Evolutionary conservation across 2,888 invertebrate species (phyloP), one percentile per base, ranked within the genome.

Genomic region (Cephus pygmeus): DNA sequence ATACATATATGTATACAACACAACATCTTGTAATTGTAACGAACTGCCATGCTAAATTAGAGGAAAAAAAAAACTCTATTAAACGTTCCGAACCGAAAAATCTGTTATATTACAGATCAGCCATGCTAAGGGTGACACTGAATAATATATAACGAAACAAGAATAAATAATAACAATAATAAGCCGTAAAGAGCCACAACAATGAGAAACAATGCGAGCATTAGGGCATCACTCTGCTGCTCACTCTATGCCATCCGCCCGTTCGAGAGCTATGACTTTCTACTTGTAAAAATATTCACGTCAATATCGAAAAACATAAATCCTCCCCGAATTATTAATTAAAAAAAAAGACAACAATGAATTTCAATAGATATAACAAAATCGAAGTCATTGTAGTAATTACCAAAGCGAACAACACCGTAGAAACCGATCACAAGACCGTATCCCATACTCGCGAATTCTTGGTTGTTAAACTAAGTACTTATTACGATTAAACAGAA

Each of bases 191-290:
- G 91, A 91, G 91, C 91, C 91, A 91, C 91, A 91, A 91, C 91
- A 91, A 91, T 91, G 91, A 91, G 91, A 91, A 91, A 91, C 91
- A 91, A 91, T 91, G 91, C 91, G 91, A 91, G 91, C 90, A 91
- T 88, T 87, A 86, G 87, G 87, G 87, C 88, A 80, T 87, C 86
- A 85, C 85, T 85, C 81, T 79, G 86, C 84, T 81, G 82, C 85
- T 88, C 88, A 84, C 88, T 56, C 56, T 86, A 88, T 88, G 87
- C 85, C 88, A 85, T 84, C 84, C 83, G 86, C 87, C 84, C 84
- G 86, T 87, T 78, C 80, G 79, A 34, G 34, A 34, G 74, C 75
- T 56, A 71, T 77, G 15, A 31, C 71, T 15, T 56, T 56, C 6
- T 56, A 56, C 23, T 56, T 4, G 56, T 56, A 56, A 23, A 56